Base-by-base conservation (phyloP, 2,888 invertebrate species). In the Drosophila anceps region DNA sequence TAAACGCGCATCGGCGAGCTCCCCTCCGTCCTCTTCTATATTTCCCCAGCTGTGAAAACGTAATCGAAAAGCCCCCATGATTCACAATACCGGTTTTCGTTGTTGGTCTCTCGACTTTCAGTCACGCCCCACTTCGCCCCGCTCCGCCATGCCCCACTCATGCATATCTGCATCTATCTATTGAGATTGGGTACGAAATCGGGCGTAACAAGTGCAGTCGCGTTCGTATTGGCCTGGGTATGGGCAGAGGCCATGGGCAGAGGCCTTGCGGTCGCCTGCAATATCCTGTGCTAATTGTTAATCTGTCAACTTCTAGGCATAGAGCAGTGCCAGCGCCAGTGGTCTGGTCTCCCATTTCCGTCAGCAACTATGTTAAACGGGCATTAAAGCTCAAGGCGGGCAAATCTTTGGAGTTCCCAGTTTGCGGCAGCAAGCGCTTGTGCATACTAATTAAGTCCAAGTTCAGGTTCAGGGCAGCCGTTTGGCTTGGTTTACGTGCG, bases 401-500 rank as follows among this genome's bases (percentile, higher is more conserved):
- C 33, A 39, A 20, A 20, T 50, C 62, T 58, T 53, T 67, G 74
- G 69, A 71, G 58, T 78, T 74, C 76, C 74, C 82, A 76, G 54
- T 58, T 69, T 57, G 33, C 51, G 46, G 43, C 44, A 33, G 12
- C 61, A 9, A 35, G 20, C 53, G 54, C 39, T 37, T 57, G 13
- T 53, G 83, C 63, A 83, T 83, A 81, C 69, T 70, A 76, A 83
- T 61, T 10, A 39, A 24, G 41, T 44, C 7, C 20, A 44, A 43
- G 50, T 57, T 69, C 69, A 70, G 50, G 53, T 50, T 50, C 62
- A 62, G 69, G 37, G 50, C 69, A 43, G 54, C 61, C 55, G 31
- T 54, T 70, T 54, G 76, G 18, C 35, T 70, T 59, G 71, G 61
- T 53, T 75, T 78, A 83, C 81, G 78, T 83, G 83, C 75, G 54